Percentiles rank a stretch among this genome's conserved stretches.
These are phyloP conservation scores for Antheraea pernyi DNA, from an alignment of 1,140 invertebrate species.

Conservation along the genomic window DNA sequence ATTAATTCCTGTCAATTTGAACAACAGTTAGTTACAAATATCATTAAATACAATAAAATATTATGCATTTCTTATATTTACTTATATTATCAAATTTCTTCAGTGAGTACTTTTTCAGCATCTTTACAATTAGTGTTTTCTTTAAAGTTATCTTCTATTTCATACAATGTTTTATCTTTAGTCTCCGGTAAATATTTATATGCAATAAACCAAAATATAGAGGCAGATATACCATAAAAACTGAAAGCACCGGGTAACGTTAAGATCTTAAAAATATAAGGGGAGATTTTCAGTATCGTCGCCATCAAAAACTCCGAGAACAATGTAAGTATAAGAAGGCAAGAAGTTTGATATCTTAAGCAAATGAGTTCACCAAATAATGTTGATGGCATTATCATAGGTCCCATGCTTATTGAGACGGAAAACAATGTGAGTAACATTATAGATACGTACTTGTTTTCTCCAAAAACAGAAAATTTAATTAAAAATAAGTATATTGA, in stretches of 20 bases:
- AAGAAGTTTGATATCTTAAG: constrained; percentile 23
- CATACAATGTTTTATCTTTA: constrained; percentile 16
- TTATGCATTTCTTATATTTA: neutral
- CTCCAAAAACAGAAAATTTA: too few species aligned
- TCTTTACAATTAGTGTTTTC: neutral
- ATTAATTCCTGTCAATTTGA: too few species aligned
- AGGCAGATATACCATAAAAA: too few species aligned
- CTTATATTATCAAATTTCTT: neutral
- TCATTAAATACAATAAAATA: too few species aligned
- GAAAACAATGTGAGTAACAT: too few species aligned
- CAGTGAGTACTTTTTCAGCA: neutral
- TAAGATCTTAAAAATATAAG: constrained; percentile 29
- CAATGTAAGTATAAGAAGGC: too few species aligned
- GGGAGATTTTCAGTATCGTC: constrained; percentile 28
- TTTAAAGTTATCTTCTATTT: constrained; percentile 33
- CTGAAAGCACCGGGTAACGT: constrained; percentile 23
- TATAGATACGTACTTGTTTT: too few species aligned
- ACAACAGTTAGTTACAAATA: too few species aligned
- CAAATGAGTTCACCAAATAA: constrained; percentile 37
- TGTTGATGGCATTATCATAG: constrained; percentile 23
- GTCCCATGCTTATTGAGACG: too few species aligned
- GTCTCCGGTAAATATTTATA: too few species aligned
- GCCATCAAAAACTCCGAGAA: too few species aligned
- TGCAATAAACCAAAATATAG: constrained; percentile 25
- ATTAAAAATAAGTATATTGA: too few species aligned